phyloP scores from a whole-genome alignment of 2,113 vertebrate species.

The Aldabrachelys gigantea region DNA sequence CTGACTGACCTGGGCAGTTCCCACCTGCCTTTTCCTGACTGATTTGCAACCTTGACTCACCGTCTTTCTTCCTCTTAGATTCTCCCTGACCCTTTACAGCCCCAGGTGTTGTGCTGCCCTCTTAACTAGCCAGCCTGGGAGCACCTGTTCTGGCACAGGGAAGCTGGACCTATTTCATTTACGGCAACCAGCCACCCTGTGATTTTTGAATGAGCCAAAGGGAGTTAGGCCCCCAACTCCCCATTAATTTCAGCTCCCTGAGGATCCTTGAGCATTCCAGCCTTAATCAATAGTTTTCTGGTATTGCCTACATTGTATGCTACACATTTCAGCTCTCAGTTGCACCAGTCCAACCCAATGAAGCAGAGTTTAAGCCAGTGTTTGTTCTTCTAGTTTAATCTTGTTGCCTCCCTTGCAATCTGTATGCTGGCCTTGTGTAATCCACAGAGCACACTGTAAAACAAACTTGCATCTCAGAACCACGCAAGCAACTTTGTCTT shows the following conservation, averaged over 20 bases:
- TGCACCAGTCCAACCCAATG: not conserved
- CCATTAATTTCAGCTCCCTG: not conserved
- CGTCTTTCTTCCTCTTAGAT: no score
- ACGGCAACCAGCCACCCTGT: rapidly evolving
- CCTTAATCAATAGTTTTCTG: no score
- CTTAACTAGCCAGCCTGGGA: not conserved
- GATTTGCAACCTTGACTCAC: no score
- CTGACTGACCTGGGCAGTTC: no score
- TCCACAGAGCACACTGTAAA: not conserved
- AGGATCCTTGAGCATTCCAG: not conserved
- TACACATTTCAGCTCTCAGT: not conserved
- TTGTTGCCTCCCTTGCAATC: rapidly evolving
- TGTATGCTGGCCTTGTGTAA: not conserved
- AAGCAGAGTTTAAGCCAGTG: not conserved
- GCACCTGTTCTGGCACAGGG: no score
- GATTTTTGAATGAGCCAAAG: not conserved
- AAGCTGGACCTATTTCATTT: no score
- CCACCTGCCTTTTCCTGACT: no score
- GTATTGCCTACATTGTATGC: rapidly evolving
- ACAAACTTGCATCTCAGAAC: conserved; percentile 21
- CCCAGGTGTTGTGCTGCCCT: no score
- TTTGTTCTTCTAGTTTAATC: not conserved
- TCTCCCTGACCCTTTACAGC: no score
- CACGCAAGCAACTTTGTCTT: rapidly evolving
- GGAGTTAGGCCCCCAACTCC: not conserved